phyloP scores from a whole-genome alignment of 2,888 invertebrate genomes.

The Brachycybe producta region DNA sequence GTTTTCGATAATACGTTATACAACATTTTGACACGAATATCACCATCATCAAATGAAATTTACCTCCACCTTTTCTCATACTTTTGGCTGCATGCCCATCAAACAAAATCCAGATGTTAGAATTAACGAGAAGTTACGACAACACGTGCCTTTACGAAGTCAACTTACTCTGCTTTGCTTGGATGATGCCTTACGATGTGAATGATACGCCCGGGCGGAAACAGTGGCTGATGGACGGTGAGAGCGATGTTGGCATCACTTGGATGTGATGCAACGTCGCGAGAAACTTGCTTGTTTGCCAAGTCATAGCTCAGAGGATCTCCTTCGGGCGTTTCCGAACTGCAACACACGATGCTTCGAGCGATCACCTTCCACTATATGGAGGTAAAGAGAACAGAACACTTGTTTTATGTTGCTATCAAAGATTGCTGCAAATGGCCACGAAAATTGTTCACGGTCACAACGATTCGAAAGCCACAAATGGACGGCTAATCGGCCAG shows the following conservation, averaged over 20 bases:
- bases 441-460: not conserved
- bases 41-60: too few relatives aligned
- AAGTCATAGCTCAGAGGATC: slow-evolving; percentile 10
- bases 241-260: slow-evolving; percentile 52
- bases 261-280: slow-evolving; percentile 32
- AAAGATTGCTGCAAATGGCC: too few relatives aligned
- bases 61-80: slow-evolving; percentile 66
- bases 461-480: too few relatives aligned
- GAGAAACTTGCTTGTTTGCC: not conserved
- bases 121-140: not conserved
- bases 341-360: slow-evolving; percentile 55
- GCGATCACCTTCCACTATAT: slow-evolving; percentile 73
- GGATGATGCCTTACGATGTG: slow-evolving; percentile 77
- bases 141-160: not conserved
- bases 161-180: slow-evolving; percentile 56
- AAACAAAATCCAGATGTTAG: slow-evolving; percentile 1
- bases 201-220: slow-evolving; percentile 71
- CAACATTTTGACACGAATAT: too few relatives aligned
- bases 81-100: slow-evolving; percentile 46
- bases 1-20: not conserved
- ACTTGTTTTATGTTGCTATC: not conserved
- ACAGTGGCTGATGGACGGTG: slow-evolving; percentile 65
- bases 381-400: too few relatives aligned
- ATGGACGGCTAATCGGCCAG: too few relatives aligned
- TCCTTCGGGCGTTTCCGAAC: slow-evolving; percentile 46